These are phyloP conservation scores for Conus canariensis DNA, from an alignment of 2,888 invertebrate genomes.

Conservation along the genomic window DNA sequence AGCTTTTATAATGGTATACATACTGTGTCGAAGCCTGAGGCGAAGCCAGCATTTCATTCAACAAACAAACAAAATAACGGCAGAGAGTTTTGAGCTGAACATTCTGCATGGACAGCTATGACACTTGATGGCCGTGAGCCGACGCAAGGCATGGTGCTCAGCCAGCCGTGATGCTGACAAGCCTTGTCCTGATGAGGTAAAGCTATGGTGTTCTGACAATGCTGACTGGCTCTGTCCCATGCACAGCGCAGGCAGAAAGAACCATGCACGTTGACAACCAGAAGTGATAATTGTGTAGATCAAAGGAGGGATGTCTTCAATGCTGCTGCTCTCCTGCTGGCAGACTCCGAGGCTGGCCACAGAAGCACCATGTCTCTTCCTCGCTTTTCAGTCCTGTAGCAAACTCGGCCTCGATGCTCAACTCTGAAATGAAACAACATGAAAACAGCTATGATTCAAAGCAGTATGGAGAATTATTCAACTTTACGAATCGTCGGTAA, in stretches of 20 bases:
- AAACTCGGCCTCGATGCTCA: neutral
- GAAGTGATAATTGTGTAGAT: neutral
- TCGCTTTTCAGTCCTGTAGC: neutral
- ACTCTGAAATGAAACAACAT: slow-evolving; percentile 1
- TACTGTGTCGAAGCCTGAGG: neutral
- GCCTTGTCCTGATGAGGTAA: neutral
- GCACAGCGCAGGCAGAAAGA: neutral
- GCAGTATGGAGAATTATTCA: neutral
- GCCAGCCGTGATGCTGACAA: neutral
- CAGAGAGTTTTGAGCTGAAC: neutral
- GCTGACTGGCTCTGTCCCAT: neutral
- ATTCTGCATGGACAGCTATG: neutral
- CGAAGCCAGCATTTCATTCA: neutral
- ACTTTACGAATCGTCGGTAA: too few species aligned
- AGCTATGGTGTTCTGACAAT: neutral
- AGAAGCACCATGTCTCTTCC: neutral
- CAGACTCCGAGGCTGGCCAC: neutral
- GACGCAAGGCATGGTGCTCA: neutral
- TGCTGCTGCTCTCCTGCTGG: slow-evolving; percentile 3
- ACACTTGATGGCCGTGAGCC: neutral
- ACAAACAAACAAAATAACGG: neutral
- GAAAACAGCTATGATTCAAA: neutral
- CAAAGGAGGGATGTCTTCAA: neutral
- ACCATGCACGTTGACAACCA: neutral
- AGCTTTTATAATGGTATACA: neutral